Conservation (phyloP, 2,797 vertebrate species). For the Fratercula arctica region DNA sequence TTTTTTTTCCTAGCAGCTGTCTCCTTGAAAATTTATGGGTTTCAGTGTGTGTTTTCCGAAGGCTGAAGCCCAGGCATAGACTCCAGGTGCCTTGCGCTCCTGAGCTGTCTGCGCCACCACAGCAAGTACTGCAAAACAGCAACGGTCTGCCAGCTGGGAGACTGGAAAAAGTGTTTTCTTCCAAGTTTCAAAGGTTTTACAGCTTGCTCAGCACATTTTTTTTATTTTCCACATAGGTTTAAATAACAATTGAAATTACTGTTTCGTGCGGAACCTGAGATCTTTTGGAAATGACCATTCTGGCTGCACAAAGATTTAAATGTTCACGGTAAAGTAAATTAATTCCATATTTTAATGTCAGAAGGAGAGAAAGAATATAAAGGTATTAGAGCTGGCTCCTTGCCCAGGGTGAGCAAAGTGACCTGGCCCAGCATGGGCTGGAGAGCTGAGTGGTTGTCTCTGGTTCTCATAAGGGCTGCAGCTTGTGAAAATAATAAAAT, state of each 20-base stretch:
- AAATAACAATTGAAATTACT: neutral
- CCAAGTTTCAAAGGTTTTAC: neutral
- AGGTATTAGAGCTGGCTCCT: neutral
- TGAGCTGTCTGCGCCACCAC: neutral
- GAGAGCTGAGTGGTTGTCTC: neutral
- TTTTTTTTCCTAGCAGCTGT: neutral
- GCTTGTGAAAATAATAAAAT: neutral
- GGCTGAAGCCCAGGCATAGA: neutral
- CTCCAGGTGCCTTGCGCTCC: too few relatives aligned
- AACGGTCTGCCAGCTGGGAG: neutral
- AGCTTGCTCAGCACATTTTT: neutral
- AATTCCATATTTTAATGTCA: neutral
- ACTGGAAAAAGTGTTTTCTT: neutral
- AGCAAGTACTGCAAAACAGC: neutral
- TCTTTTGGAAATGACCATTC: neutral
- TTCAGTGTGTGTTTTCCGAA: neutral
- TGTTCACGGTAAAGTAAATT: neutral
- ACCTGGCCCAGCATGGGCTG: neutral
- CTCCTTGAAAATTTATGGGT: neutral
- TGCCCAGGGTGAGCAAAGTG: neutral
- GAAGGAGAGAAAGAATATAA: neutral
- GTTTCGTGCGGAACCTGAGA: neutral
- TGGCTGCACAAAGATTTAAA: neutral
- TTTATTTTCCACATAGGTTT: neutral
- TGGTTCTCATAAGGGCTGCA: neutral